Conservation (phyloP, 1,140 invertebrate species). For the Drosophila subobscura region DNA sequence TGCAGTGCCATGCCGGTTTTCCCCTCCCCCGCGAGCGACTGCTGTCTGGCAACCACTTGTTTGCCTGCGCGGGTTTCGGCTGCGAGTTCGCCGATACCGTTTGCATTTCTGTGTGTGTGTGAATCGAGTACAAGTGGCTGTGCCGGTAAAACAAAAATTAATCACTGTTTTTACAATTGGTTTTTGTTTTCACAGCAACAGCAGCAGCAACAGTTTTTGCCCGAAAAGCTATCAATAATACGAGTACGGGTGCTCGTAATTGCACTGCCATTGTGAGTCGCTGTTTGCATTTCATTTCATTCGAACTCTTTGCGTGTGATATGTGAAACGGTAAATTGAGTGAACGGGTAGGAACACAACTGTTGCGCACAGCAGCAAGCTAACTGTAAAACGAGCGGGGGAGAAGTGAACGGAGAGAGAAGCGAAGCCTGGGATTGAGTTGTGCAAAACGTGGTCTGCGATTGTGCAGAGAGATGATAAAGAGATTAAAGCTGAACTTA, state of each 20-base stretch:
- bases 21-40: neutral
- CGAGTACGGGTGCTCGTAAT: no score
- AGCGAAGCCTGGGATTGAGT: no score
- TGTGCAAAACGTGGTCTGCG: neutral
- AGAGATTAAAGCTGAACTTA: neutral
- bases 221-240: conserved; percentile 6
- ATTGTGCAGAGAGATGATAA: neutral
- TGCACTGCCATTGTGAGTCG: neutral
- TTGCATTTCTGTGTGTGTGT: conserved; percentile 8
- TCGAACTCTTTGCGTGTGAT: conserved; percentile 15
- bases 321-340: conserved; percentile 2
- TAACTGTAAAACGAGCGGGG: no score
- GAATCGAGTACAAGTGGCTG: neutral
- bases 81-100: conserved; percentile 15
- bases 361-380: neutral
- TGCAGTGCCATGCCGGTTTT: conserved; percentile 34
- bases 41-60: conserved; percentile 35
- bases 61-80: conserved; percentile 24
- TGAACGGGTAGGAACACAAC: neutral
- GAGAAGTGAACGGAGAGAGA: no score
- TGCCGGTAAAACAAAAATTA: conserved; percentile 24
- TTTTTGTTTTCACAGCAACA: neutral
- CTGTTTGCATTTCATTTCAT: conserved; percentile 23
- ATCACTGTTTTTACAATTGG: conserved; percentile 26
- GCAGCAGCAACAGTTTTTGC: neutral